Evolutionary conservation across 2,113 vertebrate genomes (phyloP).

Genomic region (Rhinogobius similis): DNA sequence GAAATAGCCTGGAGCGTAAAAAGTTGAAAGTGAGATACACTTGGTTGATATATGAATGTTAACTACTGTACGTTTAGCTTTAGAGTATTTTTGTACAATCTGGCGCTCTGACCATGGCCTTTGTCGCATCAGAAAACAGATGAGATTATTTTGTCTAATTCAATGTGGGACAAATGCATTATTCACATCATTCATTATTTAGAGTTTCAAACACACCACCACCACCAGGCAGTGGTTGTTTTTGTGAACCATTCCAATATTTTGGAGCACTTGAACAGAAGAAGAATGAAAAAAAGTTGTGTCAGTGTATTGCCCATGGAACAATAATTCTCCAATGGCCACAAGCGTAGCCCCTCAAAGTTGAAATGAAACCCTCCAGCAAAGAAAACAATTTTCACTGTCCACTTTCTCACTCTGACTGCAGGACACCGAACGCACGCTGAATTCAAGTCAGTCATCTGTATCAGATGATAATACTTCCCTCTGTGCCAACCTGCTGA

Average conservation of each 20-base stretch:
- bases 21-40: not conserved
- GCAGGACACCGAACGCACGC: conserved; percentile 32
- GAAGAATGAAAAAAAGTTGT: not conserved
- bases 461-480: conserved; percentile 58
- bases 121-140: not conserved
- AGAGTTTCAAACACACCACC: not conserved
- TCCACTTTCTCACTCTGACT: conserved; percentile 34
- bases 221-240: not conserved
- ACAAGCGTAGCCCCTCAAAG: conserved; percentile 3
- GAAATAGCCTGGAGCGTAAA: not conserved
- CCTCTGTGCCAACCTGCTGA: conserved; percentile 47
- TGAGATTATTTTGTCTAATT: not conserved
- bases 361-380: conserved; percentile 34
- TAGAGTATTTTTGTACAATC: not conserved
- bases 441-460: conserved; percentile 55
- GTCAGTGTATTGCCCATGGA: conserved; percentile 15
- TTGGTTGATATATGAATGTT: too few species aligned
- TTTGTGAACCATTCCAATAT: not conserved
- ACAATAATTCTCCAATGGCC: conserved; percentile 22
- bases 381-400: conserved; percentile 47
- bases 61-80: not conserved
- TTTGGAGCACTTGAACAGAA: not conserved
- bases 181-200: not conserved
- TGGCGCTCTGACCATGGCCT: not conserved
- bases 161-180: not conserved